Conservation (phyloP, 1,140 invertebrate species). For the Adoxophyes honmai region DNA sequence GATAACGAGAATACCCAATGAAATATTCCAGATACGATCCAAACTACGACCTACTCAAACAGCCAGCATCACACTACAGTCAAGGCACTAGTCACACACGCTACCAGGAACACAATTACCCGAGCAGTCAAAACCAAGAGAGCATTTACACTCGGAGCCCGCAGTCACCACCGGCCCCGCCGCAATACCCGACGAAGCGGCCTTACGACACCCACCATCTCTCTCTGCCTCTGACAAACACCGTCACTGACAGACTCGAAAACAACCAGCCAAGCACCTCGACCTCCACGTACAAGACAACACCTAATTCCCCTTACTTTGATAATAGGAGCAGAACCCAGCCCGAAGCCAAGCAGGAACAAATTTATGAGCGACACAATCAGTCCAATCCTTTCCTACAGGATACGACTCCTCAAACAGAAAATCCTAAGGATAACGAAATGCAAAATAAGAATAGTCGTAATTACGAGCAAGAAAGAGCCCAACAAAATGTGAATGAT, state of each 20-base stretch:
- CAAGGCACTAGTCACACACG: constrained; percentile 59
- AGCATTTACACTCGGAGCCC: constrained; percentile 53
- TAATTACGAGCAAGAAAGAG: constrained; percentile 25
- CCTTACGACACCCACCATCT: constrained; percentile 68
- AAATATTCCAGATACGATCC: constrained; percentile 72
- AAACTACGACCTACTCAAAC: constrained; percentile 74
- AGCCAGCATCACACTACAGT: constrained; percentile 70
- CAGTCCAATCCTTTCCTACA: constrained; percentile 62
- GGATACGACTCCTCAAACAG: constrained; percentile 41
- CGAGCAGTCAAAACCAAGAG: constrained; percentile 50
- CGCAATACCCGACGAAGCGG: constrained; percentile 55
- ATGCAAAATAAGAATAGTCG: constrained; percentile 26
- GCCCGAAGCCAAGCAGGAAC: constrained; percentile 50
- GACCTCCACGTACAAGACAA: constrained; percentile 44
- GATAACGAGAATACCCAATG: constrained; percentile 20
- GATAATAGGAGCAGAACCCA: constrained; percentile 67
- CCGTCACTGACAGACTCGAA: constrained; percentile 56
- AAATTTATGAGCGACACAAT: constrained; percentile 47
- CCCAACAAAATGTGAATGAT: constrained; percentile 35
- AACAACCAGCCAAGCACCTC: constrained; percentile 51
- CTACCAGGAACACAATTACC: constrained; percentile 58
- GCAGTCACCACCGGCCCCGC: constrained; percentile 42
- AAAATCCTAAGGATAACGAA: constrained; percentile 31
- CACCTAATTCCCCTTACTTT: constrained; percentile 67
- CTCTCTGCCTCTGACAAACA: constrained; percentile 64